phyloP scores from a whole-genome alignment of 2,113 vertebrate species.

The Arenaria interpres region DNA sequence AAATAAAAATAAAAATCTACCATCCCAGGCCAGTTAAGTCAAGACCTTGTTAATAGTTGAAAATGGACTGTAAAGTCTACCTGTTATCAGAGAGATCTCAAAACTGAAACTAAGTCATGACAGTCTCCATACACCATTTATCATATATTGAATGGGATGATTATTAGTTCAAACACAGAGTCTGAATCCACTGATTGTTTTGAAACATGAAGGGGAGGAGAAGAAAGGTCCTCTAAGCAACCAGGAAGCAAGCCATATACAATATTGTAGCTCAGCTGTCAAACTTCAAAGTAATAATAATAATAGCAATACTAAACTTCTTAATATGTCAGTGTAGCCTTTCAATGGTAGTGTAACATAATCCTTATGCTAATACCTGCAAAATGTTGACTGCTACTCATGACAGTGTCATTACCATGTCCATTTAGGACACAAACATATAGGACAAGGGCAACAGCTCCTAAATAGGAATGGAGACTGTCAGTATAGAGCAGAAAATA shows the following conservation, averaged over 20 bases:
- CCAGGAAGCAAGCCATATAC: background rate
- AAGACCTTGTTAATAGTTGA: background rate
- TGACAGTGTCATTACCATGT: background rate
- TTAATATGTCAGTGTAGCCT: background rate
- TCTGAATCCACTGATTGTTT: background rate
- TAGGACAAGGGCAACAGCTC: background rate
- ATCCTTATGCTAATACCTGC: background rate
- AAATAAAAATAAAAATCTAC: background rate
- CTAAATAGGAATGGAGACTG: accelerated
- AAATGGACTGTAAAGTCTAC: background rate
- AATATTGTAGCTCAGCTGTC: background rate
- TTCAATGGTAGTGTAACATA: background rate
- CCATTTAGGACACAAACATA: background rate
- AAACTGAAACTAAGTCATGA: background rate
- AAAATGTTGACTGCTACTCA: background rate
- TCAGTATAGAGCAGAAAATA: background rate
- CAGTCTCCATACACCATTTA: background rate
- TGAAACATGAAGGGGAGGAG: background rate
- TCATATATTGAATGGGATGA: background rate
- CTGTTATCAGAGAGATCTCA: background rate
- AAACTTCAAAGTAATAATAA: background rate
- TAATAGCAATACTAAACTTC: background rate
- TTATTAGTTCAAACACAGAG: background rate
- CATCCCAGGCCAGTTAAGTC: background rate
- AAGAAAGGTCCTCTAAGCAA: background rate